Evolutionary conservation across 2,797 vertebrate genomes (phyloP).

Genomic region (Bryconaethiops microstoma): DNA sequence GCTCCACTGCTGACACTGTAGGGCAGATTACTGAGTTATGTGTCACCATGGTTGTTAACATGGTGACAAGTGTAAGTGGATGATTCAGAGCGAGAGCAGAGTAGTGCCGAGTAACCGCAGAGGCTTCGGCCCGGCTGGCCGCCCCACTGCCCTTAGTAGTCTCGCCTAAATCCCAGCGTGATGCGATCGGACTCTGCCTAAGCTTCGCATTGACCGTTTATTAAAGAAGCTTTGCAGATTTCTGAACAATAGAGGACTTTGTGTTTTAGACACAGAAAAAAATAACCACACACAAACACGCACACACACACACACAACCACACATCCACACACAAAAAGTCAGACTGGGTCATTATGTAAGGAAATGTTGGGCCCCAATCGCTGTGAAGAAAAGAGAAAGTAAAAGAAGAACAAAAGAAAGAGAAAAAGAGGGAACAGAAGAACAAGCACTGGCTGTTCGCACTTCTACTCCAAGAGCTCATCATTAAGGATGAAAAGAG

Average conservation of each 20-base stretch:
- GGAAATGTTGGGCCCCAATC: conserved; percentile 32
- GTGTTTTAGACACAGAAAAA: conserved; percentile 41
- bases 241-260: conserved; percentile 61
- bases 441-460: neutral
- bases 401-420: neutral
- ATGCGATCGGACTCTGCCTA: conserved; percentile 48
- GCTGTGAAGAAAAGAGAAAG: conserved; percentile 19
- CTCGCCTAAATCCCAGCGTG: conserved; percentile 38
- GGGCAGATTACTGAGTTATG: conserved; percentile 11
- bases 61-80: neutral
- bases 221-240: conserved; percentile 54
- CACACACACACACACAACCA: neutral
- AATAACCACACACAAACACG: conserved; percentile 41
- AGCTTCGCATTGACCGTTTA: conserved; percentile 42
- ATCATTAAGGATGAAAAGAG: neutral
- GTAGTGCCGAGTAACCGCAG: neutral
- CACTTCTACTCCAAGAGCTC: neutral
- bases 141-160: conserved; percentile 42
- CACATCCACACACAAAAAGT: conserved; percentile 2
- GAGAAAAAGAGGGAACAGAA: neutral
- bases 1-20: neutral
- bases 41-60: conserved; percentile 27
- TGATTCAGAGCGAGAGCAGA: neutral
- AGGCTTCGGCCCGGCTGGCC: conserved; percentile 23
- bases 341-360: conserved; percentile 40